Conservation (phyloP, 1,140 invertebrate genomes). For the Wasmannia auropunctata region DNA sequence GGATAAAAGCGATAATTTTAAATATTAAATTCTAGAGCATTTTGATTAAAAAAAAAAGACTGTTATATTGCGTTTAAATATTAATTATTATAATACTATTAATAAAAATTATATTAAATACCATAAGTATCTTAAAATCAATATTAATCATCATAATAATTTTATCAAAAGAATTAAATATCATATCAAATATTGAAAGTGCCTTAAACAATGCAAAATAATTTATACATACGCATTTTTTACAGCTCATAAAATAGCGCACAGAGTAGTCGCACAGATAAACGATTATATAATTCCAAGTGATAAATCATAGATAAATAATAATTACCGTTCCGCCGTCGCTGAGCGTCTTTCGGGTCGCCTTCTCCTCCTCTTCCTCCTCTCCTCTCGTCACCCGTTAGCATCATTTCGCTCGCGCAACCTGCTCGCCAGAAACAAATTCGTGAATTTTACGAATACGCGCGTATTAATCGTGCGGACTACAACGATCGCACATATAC, state of each 20-base stretch:
- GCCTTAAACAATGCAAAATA: neutral
- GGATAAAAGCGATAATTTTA: too few species aligned
- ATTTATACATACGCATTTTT: neutral
- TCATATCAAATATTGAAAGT: neutral
- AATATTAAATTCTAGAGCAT: too few species aligned
- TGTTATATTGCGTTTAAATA: neutral
- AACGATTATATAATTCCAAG: neutral
- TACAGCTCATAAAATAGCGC: neutral
- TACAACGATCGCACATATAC: neutral
- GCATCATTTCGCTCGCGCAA: neutral
- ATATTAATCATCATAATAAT: too few species aligned
- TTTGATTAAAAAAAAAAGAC: too few species aligned
- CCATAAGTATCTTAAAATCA: too few species aligned
- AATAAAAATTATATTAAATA: neutral
- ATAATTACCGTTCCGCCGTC: neutral
- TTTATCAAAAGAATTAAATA: too few species aligned
- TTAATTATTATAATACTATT: neutral
- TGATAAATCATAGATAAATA: neutral
- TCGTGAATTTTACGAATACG: neutral
- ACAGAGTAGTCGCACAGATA: neutral
- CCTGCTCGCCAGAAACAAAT: neutral
- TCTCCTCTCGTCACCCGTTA: neutral
- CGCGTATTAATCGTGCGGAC: neutral
- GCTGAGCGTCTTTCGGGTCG: neutral
- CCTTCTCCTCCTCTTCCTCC: neutral